Conservation (phyloP, 2,888 invertebrate genomes). For the Leptinotarsa juncta region DNA sequence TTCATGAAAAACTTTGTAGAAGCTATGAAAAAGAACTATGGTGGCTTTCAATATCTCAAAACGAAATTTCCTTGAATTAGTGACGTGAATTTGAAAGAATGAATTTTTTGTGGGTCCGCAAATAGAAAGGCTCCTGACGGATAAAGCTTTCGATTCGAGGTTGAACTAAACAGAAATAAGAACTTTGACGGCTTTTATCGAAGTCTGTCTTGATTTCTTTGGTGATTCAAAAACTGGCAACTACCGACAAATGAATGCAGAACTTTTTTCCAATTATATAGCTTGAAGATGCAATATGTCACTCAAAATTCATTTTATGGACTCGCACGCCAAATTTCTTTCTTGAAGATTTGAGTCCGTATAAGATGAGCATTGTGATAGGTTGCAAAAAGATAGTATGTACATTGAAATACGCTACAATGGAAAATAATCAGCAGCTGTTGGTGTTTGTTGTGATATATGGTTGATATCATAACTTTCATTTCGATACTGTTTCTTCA, state of each 20-base stretch:
- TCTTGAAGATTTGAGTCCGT: too few species aligned
- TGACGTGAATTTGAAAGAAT: neutral
- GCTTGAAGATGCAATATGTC: slow-evolving; percentile 30
- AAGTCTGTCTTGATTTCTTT: slow-evolving; percentile 10
- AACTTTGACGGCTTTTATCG: slow-evolving; percentile 1
- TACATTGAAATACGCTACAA: neutral
- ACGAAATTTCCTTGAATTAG: neutral
- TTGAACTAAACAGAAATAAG: neutral
- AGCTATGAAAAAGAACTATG: neutral
- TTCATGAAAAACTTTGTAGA: neutral
- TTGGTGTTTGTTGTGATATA: too few species aligned
- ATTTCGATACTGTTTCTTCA: too few species aligned
- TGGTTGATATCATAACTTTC: too few species aligned
- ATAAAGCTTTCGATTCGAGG: neutral
- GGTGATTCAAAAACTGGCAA: slow-evolving; percentile 10
- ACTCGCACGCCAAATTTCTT: slow-evolving; percentile 22
- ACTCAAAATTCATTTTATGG: slow-evolving; percentile 31
- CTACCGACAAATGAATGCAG: slow-evolving; percentile 20
- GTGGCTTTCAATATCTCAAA: neutral
- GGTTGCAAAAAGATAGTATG: too few species aligned
- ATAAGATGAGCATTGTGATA: too few species aligned
- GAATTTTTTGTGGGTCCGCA: neutral
- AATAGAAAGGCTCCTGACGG: neutral
- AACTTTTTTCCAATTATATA: slow-evolving; percentile 2
- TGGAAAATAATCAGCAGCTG: slow-evolving; percentile 16